Percentiles rank a stretch among this genome's conserved stretches.
These are phyloP conservation scores for Corythaixoides concolor DNA, from an alignment of 2,113 vertebrate genomes.

Conservation along the genomic window DNA sequence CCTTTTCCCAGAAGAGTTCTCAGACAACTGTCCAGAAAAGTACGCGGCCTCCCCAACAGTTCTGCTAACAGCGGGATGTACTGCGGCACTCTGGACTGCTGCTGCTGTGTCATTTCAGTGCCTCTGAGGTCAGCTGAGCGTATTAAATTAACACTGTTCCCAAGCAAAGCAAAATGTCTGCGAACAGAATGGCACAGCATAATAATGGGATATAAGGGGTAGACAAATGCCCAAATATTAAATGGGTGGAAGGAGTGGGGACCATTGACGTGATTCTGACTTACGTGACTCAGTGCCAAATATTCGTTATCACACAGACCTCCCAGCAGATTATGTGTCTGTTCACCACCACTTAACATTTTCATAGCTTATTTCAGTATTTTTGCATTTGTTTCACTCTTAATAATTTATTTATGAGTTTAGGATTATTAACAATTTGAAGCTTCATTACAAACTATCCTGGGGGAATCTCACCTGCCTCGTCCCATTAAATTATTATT, in stretches of 20 bases:
- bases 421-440: constrained; percentile 45
- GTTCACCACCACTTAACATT: constrained; percentile 1
- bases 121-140: background rate
- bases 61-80: background rate
- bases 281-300: background rate
- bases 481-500: constrained; percentile 52
- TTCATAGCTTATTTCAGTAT: background rate
- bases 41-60: background rate
- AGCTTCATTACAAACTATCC: constrained; percentile 49
- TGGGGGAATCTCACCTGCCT: constrained; percentile 36
- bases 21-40: background rate
- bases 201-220: background rate
- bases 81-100: background rate
- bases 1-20: background rate
- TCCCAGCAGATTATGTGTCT: background rate
- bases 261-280: background rate
- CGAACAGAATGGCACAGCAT: background rate
- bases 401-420: constrained; percentile 58
- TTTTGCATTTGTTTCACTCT: background rate
- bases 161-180: constrained; percentile 8
- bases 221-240: background rate
- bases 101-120: background rate
- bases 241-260: background rate
- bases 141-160: constrained; percentile 15
- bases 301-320: background rate